Evolutionary conservation across 2,888 invertebrate genomes (phyloP).

Genomic region (Asteroscopus sphinx): DNA sequence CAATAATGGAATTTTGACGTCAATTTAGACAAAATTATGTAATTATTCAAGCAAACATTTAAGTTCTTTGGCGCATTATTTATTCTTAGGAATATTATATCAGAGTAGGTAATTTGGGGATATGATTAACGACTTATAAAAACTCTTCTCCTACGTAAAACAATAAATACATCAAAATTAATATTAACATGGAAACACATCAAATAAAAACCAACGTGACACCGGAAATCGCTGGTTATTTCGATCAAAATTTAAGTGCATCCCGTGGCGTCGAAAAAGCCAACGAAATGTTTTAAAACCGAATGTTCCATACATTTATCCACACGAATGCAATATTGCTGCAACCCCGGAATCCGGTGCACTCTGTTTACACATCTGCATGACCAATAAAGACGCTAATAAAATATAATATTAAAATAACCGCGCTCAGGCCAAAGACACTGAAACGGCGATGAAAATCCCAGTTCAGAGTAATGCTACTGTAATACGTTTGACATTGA

Average conservation of each 20-base stretch:
- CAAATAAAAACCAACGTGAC: constrained; percentile 27
- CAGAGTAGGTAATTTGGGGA: no score
- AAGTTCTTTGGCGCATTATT: no score
- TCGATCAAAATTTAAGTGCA: constrained; percentile 56
- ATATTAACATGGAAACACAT: constrained; percentile 6
- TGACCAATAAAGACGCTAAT: constrained; percentile 75
- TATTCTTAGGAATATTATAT: no score
- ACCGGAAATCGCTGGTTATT: constrained; percentile 54
- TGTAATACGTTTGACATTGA: constrained; percentile 43
- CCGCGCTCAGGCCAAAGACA: constrained; percentile 57
- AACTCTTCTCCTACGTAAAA: background rate
- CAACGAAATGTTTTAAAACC: constrained; percentile 54
- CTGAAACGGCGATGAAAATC: constrained; percentile 38
- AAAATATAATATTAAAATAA: constrained; percentile 77
- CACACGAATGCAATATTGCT: constrained; percentile 62
- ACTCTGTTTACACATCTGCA: constrained; percentile 83
- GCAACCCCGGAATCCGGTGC: constrained; percentile 67
- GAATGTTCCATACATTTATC: constrained; percentile 54
- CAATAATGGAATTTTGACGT: no score
- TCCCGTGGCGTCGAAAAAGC: constrained; percentile 58
- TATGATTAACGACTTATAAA: background rate
- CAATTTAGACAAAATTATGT: constrained; percentile 3
- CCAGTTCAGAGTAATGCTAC: constrained; percentile 28
- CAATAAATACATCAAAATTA: constrained; percentile 6
- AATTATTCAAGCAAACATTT: no score